Conservation (phyloP, 2,888 invertebrate genomes). For the Eubasilissa splendida region DNA sequence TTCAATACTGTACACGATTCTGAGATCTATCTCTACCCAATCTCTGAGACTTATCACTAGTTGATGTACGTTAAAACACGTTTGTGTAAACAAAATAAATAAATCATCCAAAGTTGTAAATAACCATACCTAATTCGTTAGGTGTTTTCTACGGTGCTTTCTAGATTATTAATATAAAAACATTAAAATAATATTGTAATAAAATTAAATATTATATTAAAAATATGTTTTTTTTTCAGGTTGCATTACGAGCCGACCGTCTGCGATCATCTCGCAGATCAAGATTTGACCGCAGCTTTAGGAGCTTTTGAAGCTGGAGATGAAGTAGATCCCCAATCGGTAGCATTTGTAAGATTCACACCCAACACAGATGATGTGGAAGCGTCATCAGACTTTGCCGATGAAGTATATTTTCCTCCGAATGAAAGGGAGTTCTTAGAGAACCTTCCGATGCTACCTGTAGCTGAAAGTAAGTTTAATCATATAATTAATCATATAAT, state of each 20-base stretch:
- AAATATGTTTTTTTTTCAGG: slow-evolving; percentile 60
- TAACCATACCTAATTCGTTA: too few species aligned
- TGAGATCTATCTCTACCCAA: too few species aligned
- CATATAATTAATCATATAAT: neutral
- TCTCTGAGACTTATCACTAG: too few species aligned
- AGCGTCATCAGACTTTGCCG: slow-evolving; percentile 80
- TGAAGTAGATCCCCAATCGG: slow-evolving; percentile 76
- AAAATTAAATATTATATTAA: too few species aligned
- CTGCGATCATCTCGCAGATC: slow-evolving; percentile 69
- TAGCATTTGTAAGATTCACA: slow-evolving; percentile 86
- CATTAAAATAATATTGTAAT: too few species aligned
- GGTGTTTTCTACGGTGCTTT: too few species aligned
- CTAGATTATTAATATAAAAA: too few species aligned
- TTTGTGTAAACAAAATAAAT: too few species aligned
- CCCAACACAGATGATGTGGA: slow-evolving; percentile 73
- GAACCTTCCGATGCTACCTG: slow-evolving; percentile 42
- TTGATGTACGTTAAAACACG: too few species aligned
- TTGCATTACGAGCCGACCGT: slow-evolving; percentile 67
- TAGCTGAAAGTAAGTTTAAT: slow-evolving; percentile 62
- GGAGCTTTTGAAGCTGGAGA: slow-evolving; percentile 70
- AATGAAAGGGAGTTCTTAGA: slow-evolving; percentile 67
- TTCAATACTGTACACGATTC: too few species aligned
- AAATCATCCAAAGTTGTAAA: too few species aligned
- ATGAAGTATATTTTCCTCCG: slow-evolving; percentile 86
- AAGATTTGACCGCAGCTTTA: slow-evolving; percentile 71